Conservation (phyloP, 2,113 vertebrate genomes). For the Ptyas mucosa region DNA sequence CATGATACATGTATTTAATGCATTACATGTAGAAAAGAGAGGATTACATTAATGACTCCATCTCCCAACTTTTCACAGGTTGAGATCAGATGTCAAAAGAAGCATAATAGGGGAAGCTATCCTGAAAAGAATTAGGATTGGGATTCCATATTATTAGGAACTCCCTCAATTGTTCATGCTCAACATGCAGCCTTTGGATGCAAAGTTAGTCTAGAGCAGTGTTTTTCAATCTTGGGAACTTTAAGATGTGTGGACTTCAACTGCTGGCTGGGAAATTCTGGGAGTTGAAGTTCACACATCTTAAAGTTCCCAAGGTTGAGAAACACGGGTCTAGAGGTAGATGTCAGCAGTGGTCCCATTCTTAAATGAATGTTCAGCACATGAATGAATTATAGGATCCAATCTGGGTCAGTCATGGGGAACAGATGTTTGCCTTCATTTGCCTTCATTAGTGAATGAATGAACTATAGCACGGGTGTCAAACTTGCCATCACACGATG, state of each 20-base stretch:
- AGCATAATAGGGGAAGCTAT: background rate
- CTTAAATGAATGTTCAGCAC: background rate
- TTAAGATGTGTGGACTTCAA: too few relatives aligned
- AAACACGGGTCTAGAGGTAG: too few relatives aligned
- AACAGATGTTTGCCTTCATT: background rate
- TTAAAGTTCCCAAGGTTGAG: too few relatives aligned
- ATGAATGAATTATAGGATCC: background rate
- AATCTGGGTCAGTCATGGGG: background rate
- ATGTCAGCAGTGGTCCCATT: background rate
- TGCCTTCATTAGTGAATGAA: background rate
- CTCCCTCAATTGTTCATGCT: background rate
- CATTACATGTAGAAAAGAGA: background rate
- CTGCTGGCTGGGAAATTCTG: too few relatives aligned
- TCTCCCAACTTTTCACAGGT: background rate
- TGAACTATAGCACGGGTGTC: too few relatives aligned
- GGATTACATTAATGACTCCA: background rate
- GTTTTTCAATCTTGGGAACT: too few relatives aligned
- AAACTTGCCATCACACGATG: too few relatives aligned
- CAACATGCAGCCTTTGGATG: background rate
- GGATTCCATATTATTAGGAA: background rate
- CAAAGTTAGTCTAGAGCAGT: background rate
- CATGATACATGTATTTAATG: too few relatives aligned
- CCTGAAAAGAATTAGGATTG: background rate
- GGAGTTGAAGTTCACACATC: too few relatives aligned
- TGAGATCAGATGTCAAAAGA: background rate